These are phyloP conservation scores for Fistularia commersonii DNA, from an alignment of 2,797 vertebrate species.

Conservation along the genomic window DNA sequence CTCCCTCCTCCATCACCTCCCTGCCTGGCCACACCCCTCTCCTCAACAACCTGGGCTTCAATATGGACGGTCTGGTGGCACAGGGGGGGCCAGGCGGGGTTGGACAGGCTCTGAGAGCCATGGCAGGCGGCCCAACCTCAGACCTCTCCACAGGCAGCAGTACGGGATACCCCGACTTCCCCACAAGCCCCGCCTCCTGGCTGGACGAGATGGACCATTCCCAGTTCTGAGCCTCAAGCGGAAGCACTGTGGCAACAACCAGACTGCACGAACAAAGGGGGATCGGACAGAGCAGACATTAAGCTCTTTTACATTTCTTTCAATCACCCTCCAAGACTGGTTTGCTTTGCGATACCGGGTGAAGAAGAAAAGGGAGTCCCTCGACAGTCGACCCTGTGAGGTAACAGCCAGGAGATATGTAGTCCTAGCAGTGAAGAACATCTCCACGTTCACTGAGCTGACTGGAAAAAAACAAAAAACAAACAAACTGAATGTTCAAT, in stretches of 20 bases:
- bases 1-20: conserved; percentile 92
- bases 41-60: conserved; percentile 91
- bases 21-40: conserved; percentile 90
- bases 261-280: no score
- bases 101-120: conserved; percentile 89
- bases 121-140: conserved; percentile 92
- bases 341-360: conserved; percentile 28
- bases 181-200: conserved; percentile 96
- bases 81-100: conserved; percentile 85
- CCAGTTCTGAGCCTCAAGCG: conserved; percentile 82
- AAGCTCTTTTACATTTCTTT: conserved; percentile 64
- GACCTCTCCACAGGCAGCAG: conserved; percentile 98
- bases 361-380: conserved; percentile 34
- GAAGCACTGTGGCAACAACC: no score
- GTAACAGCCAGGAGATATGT: background rate
- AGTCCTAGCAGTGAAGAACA: conserved; percentile 38
- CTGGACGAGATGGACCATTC: conserved; percentile 98
- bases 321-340: conserved; percentile 43
- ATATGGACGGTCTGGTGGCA: conserved; percentile 86
- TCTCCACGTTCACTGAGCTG: conserved; percentile 15
- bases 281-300: conserved; percentile 10
- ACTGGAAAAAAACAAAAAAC: conserved; percentile 11
- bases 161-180: conserved; percentile 98
- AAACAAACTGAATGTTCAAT: conserved; percentile 33
- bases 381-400: conserved; percentile 25